Conservation (phyloP, 2,113 vertebrate genomes). For the Saguinus imperator region DNA sequence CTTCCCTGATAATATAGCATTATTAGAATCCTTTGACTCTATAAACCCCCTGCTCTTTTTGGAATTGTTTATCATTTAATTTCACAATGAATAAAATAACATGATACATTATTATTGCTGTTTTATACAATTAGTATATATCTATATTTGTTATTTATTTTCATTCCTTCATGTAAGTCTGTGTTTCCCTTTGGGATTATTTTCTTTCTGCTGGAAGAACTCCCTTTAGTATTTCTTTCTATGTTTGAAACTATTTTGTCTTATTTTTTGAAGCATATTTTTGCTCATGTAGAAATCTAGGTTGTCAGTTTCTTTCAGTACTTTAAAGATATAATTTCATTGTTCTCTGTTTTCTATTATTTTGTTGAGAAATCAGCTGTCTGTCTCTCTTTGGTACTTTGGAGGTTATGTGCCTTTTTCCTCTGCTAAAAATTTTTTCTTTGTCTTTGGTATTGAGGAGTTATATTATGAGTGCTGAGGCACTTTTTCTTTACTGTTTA, state of each 20-base stretch:
- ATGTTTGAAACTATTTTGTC: background rate
- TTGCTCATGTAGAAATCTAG: background rate
- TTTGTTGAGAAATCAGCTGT: constrained; percentile 4
- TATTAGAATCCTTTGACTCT: background rate
- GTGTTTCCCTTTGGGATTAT: background rate
- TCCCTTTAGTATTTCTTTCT: background rate
- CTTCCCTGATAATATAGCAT: background rate
- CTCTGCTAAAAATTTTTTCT: background rate
- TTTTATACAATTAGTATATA: background rate
- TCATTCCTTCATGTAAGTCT: background rate
- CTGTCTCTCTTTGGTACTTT: background rate
- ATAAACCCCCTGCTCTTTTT: background rate
- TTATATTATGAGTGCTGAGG: background rate
- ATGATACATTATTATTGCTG: background rate
- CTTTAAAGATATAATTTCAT: background rate
- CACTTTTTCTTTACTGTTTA: background rate
- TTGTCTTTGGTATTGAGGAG: constrained; percentile 11
- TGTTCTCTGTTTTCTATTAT: background rate
- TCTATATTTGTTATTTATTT: background rate
- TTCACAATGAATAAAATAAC: background rate
- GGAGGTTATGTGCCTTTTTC: background rate
- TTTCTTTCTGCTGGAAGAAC: background rate
- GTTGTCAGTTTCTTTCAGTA: background rate
- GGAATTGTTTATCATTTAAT: background rate
- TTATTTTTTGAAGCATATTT: constrained; percentile 15